These are phyloP conservation scores for Syrphus vitripennis DNA, from an alignment of 2,888 invertebrate species.

Conservation along the genomic window DNA sequence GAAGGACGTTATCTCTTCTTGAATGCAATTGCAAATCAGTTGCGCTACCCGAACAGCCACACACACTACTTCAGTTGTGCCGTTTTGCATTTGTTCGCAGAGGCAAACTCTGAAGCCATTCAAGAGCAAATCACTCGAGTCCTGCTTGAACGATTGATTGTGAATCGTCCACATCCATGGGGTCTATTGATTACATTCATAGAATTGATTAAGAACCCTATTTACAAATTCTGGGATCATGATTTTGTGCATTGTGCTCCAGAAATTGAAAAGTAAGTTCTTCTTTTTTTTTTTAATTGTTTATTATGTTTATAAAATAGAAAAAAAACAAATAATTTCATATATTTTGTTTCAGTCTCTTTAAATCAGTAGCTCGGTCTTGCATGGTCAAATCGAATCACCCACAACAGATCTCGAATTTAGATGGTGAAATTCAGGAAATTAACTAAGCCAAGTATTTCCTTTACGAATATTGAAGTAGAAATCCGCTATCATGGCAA, in stretches of 20 bases:
- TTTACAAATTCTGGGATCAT: conserved; percentile 99
- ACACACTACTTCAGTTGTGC: conserved; percentile 99
- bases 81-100: conserved; percentile 97
- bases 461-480: conserved; percentile 9
- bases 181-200: conserved; percentile 99
- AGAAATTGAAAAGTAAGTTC: conserved; percentile 97
- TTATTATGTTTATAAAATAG: background rate
- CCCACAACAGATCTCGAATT: conserved; percentile 79
- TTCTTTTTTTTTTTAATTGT: background rate
- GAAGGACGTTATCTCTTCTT: conserved; percentile 98
- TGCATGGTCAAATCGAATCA: conserved; percentile 93
- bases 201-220: conserved; percentile 98
- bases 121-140: conserved; percentile 99
- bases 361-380: conserved; percentile 97
- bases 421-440: conserved; percentile 79
- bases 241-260: conserved; percentile 99
- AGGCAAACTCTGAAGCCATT: conserved; percentile 97
- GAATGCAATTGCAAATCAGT: conserved; percentile 99
- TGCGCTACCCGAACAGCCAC: conserved; percentile 99
- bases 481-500: conserved; percentile 49
- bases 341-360: conserved; percentile 84
- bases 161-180: conserved; percentile 99
- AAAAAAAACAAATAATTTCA: background rate
- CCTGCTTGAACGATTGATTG: conserved; percentile 96
- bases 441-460: conserved; percentile 75